These are phyloP conservation scores for Drosophila sproati DNA, from an alignment of 1,140 invertebrate genomes.

Conservation along the genomic window DNA sequence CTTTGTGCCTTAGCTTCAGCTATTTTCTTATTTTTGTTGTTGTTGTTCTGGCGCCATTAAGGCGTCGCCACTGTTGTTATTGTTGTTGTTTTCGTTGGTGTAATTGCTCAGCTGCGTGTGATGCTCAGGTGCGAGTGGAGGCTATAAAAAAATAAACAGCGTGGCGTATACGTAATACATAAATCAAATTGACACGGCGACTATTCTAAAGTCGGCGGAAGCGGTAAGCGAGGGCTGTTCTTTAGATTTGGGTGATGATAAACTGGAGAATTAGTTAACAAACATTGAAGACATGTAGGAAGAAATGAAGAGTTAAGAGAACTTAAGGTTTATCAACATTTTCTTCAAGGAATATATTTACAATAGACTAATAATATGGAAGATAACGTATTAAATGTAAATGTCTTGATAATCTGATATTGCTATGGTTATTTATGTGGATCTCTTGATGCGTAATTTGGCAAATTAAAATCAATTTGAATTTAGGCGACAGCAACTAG, in stretches of 20 bases:
- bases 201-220: slow-evolving; percentile 17
- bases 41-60: slow-evolving; percentile 38
- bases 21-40: slow-evolving; percentile 15
- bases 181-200: slow-evolving; percentile 46
- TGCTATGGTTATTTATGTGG: background rate
- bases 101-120: slow-evolving; percentile 65
- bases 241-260: background rate
- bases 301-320: background rate
- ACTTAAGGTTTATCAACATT: background rate
- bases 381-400: too few relatives aligned
- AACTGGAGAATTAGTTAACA: background rate
- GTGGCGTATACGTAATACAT: slow-evolving; percentile 66
- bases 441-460: background rate
- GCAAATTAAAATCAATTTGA: background rate
- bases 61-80: slow-evolving; percentile 16
- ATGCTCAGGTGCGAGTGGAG: slow-evolving; percentile 52
- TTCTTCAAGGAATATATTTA: too few relatives aligned
- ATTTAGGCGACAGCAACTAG: background rate
- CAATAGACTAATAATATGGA: too few relatives aligned
- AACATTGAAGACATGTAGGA: background rate
- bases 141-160: slow-evolving; percentile 57
- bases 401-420: too few relatives aligned
- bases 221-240: background rate
- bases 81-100: slow-evolving; percentile 23
- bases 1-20: background rate